These are phyloP conservation scores for Accipiter virgatus DNA, from an alignment of 2,113 vertebrate genomes.

Conservation along the genomic window DNA sequence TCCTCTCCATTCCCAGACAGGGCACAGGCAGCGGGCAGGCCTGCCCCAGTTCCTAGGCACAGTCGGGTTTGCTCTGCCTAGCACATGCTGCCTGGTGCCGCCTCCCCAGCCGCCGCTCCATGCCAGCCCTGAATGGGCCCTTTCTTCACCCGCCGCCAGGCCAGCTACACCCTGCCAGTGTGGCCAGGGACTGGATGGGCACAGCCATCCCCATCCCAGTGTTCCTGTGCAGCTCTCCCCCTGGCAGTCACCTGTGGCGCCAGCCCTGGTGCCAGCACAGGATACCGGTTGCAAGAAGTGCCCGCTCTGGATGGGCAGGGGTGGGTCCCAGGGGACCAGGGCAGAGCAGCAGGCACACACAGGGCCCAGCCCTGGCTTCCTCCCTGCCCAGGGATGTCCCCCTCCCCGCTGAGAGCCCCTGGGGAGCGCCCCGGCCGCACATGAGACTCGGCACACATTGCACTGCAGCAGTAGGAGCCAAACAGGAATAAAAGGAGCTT, in stretches of 20 bases:
- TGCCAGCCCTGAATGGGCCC: not conserved
- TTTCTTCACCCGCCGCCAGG: not conserved
- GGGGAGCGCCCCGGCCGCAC: not conserved
- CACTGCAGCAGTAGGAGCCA: not conserved
- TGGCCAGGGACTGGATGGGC: rapidly evolving
- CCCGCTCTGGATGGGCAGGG: rapidly evolving
- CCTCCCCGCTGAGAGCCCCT: not conserved
- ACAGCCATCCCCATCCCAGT: rapidly evolving
- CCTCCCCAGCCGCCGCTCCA: not conserved
- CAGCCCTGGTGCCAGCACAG: not conserved
- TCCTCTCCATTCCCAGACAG: rapidly evolving
- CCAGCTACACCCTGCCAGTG: not conserved
- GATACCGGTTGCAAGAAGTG: not conserved
- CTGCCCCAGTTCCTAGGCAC: not conserved
- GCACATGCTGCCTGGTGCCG: rapidly evolving
- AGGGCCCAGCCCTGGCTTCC: not conserved
- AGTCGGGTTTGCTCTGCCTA: rapidly evolving
- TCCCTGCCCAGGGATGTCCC: not conserved
- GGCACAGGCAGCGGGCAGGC: not conserved
- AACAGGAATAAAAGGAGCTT: slow-evolving; percentile 33
- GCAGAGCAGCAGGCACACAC: not conserved
- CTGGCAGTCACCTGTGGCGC: rapidly evolving
- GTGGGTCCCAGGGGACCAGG: not conserved
- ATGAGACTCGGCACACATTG: not conserved
- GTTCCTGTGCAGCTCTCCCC: rapidly evolving